Conservation (phyloP, 2,797 vertebrate genomes). For the Halcyon chelicuti region DNA sequence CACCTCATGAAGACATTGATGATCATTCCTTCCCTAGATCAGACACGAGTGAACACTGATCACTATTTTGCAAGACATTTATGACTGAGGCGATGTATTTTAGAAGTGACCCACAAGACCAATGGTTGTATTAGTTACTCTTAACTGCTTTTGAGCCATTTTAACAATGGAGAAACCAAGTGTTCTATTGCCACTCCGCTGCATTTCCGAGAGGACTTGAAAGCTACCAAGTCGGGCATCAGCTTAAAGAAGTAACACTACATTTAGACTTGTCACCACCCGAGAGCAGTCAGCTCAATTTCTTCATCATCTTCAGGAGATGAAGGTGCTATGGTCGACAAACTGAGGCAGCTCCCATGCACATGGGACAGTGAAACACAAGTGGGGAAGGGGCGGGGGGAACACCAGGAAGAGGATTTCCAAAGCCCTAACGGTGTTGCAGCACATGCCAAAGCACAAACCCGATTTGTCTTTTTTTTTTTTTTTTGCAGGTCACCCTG, state of each 20-base stretch:
- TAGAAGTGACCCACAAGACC: conserved; percentile 18
- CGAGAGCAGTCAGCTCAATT: neutral
- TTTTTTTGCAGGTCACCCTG: conserved; percentile 28
- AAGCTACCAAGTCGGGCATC: neutral
- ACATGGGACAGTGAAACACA: neutral
- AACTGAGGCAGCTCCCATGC: neutral
- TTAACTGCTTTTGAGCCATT: neutral
- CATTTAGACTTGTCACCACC: neutral
- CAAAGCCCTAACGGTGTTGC: neutral
- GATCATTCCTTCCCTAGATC: neutral
- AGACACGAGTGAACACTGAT: conserved; percentile 24
- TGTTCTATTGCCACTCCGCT: neutral
- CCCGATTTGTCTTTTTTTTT: neutral
- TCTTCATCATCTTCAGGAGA: neutral
- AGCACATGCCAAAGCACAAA: conserved; percentile 10
- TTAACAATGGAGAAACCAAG: neutral
- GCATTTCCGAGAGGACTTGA: neutral
- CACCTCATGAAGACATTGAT: neutral
- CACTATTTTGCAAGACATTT: neutral
- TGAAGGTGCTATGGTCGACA: neutral
- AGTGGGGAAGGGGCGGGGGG: neutral
- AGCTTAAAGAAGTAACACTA: neutral
- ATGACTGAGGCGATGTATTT: neutral
- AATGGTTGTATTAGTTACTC: neutral
- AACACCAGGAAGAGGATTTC: conserved; percentile 13